phyloP scores from a whole-genome alignment of 2,888 invertebrate species.

The Netelia melanura region DNA sequence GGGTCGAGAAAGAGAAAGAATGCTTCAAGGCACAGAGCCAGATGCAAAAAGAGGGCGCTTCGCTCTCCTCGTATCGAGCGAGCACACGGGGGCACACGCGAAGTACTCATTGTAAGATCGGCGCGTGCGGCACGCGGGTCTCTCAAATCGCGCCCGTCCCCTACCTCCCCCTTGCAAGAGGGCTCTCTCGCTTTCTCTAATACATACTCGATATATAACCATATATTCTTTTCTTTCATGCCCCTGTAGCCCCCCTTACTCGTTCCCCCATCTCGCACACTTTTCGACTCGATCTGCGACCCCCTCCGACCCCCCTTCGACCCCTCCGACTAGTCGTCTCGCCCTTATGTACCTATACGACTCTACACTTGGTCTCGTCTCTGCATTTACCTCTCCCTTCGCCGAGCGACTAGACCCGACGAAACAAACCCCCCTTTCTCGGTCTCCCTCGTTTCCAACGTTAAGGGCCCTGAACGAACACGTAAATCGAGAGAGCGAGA shows the following conservation, averaged over 20 bases:
- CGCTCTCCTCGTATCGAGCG: slow-evolving; percentile 51
- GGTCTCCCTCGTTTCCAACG: slow-evolving; percentile 78
- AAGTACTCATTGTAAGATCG: slow-evolving; percentile 84
- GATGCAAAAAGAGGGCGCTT: slow-evolving; percentile 65
- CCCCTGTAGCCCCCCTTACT: slow-evolving; percentile 61
- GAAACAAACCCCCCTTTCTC: slow-evolving; percentile 74
- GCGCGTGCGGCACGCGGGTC: slow-evolving; percentile 84
- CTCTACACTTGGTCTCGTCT: slow-evolving; percentile 64
- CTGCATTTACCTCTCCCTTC: slow-evolving; percentile 66
- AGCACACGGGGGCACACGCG: slow-evolving; percentile 78
- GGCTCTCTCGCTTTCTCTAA: slow-evolving; percentile 61
- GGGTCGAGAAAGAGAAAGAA: slow-evolving; percentile 65
- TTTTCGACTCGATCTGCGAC: slow-evolving; percentile 55
- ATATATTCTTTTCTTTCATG: slow-evolving; percentile 69
- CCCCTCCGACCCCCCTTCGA: slow-evolving; percentile 42
- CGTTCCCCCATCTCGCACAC: slow-evolving; percentile 64
- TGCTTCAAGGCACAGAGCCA: slow-evolving; percentile 68
- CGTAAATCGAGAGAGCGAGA: slow-evolving; percentile 71
- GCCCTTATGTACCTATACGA: slow-evolving; percentile 51
- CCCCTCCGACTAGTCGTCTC: slow-evolving; percentile 57
- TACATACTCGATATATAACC: neutral
- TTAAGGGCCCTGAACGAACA: slow-evolving; percentile 55
- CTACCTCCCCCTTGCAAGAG: slow-evolving; percentile 71
- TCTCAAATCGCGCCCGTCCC: slow-evolving; percentile 74
- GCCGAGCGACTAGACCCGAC: slow-evolving; percentile 58